Evolutionary conservation across 1,140 invertebrate species (phyloP).

Genomic region (Intoshia linei): DNA sequence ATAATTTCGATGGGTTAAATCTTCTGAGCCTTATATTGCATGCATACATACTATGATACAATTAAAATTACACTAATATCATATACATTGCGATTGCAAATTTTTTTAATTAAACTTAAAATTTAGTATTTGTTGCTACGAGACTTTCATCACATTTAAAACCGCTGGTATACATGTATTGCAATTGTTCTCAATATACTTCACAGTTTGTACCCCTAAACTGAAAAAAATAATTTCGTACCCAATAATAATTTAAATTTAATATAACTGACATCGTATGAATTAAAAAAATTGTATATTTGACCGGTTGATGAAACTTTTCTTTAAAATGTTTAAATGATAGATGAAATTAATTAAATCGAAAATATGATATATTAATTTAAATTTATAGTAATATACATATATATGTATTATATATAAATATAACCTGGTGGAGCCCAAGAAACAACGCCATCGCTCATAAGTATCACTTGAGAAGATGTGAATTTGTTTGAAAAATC

Average conservation of each 20-base stretch:
- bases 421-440: slow-evolving; percentile 59
- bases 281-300: slow-evolving; percentile 1
- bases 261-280: background rate
- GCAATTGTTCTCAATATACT: too few species aligned
- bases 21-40: too few species aligned
- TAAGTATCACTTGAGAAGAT: slow-evolving; percentile 24
- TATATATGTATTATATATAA: slow-evolving; percentile 7
- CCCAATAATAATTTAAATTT: background rate
- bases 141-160: too few species aligned
- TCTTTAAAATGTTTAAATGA: background rate
- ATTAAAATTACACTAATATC: too few species aligned
- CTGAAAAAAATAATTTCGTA: too few species aligned
- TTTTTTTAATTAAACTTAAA: too few species aligned
- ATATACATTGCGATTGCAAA: too few species aligned
- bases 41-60: too few species aligned
- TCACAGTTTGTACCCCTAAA: too few species aligned
- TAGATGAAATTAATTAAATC: background rate
- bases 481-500: slow-evolving; percentile 9
- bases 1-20: too few species aligned
- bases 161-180: too few species aligned
- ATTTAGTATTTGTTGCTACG: too few species aligned
- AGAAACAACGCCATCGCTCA: slow-evolving; percentile 59
- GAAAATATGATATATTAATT: background rate
- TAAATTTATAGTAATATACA: background rate
- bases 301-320: background rate